These are phyloP conservation scores for Cyphomyrus plagiostoma DNA, from an alignment of 2,113 vertebrate genomes.

Conservation along the genomic window DNA sequence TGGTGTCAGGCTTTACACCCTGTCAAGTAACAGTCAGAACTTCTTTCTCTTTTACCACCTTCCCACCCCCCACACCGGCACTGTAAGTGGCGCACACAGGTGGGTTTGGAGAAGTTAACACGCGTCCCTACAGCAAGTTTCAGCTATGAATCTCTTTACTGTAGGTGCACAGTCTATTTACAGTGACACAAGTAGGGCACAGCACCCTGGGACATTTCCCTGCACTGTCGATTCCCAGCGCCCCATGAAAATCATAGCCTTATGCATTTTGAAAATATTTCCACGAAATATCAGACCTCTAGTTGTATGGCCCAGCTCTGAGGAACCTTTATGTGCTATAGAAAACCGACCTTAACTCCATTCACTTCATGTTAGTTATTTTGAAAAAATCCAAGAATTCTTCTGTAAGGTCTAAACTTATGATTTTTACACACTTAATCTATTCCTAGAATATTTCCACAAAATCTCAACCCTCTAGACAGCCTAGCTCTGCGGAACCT, in stretches of 20 bases:
- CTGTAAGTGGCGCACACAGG: constrained; percentile 67
- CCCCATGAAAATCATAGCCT: background rate
- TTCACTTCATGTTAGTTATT: background rate
- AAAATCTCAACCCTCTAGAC: background rate
- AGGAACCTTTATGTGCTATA: background rate
- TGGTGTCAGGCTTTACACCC: constrained; percentile 43
- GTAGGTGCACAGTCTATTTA: background rate
- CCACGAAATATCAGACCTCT: background rate
- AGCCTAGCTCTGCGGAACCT: background rate
- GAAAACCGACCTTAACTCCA: background rate
- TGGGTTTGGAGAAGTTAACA: constrained; percentile 61
- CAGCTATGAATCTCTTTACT: constrained; percentile 24
- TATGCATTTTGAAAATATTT: background rate
- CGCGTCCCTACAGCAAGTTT: constrained; percentile 42
- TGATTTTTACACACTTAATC: background rate
- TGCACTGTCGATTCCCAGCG: background rate
- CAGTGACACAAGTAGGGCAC: constrained; percentile 23
- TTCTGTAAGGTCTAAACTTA: background rate
- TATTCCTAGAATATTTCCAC: background rate
- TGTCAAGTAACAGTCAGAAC: constrained; percentile 65
- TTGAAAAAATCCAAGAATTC: background rate
- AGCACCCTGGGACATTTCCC: background rate
- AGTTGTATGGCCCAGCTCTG: background rate
- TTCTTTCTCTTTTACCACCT: constrained; percentile 64
- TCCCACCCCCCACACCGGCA: constrained; percentile 55